Evolutionary conservation across 2,113 vertebrate genomes (phyloP).

Genomic region (Leptobrachium ailaonicum): DNA sequence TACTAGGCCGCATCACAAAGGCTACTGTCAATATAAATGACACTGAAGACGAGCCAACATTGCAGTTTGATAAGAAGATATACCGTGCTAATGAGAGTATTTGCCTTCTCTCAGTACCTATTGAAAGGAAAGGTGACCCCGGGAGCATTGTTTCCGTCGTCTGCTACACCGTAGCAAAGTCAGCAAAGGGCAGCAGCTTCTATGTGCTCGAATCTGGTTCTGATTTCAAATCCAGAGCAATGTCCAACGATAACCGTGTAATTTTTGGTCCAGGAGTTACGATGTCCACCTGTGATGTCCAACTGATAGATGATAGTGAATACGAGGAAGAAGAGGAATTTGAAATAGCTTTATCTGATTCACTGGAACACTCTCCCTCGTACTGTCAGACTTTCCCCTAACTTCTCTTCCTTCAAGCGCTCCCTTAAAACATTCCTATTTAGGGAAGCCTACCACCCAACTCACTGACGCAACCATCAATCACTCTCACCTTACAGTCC

Average conservation of each 20-base stretch:
- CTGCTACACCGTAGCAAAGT: constrained; percentile 84
- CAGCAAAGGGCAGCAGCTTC: constrained; percentile 87
- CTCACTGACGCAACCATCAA: too few relatives aligned
- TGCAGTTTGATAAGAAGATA: constrained; percentile 87
- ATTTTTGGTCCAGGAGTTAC: constrained; percentile 81
- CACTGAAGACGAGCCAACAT: constrained; percentile 85
- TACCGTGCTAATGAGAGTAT: constrained; percentile 84
- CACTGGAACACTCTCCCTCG: too few relatives aligned
- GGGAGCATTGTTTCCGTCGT: constrained; percentile 86
- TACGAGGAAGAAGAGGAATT: constrained; percentile 95
- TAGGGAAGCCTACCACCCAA: too few relatives aligned
- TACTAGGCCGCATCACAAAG: constrained; percentile 78
- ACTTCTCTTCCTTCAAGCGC: too few relatives aligned
- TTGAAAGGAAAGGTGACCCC: constrained; percentile 89
- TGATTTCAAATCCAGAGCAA: constrained; percentile 87
- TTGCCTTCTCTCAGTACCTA: constrained; percentile 74
- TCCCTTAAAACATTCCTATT: too few relatives aligned
- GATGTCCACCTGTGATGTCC: constrained; percentile 81
- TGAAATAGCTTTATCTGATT: constrained; percentile 79
- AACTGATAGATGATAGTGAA: constrained; percentile 90
- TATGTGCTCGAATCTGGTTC: constrained; percentile 85
- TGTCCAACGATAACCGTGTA: constrained; percentile 76
- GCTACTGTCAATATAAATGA: constrained; percentile 81
- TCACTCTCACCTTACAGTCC: too few relatives aligned
- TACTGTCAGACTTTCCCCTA: too few relatives aligned